A percentile compares a stretch with the other conserved stretches of the same genome.
phyloP scores from a whole-genome alignment of 2,113 vertebrate species.

The Myrmecophaga tridactyla region DNA sequence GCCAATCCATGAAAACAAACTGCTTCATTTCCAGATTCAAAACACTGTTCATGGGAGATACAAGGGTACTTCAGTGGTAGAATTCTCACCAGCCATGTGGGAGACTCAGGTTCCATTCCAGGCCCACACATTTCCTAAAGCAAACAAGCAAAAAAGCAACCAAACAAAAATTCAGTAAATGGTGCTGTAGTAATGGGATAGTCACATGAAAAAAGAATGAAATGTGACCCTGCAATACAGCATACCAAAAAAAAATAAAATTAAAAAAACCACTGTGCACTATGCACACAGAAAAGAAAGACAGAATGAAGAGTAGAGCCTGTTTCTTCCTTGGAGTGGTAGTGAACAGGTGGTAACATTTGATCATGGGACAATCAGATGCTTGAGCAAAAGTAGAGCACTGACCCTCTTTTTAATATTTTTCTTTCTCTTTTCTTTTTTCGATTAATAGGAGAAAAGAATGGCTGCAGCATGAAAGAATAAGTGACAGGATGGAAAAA shows the following conservation, averaged over 20 bases:
- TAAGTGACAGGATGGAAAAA: neutral
- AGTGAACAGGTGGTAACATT: neutral
- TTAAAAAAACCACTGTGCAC: no score
- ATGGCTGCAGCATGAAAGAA: neutral
- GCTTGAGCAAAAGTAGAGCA: neutral
- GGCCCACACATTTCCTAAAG: no score
- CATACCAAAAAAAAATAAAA: no score
- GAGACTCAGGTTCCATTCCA: no score
- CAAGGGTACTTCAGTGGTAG: no score
- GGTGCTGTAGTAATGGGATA: no score
- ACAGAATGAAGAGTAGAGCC: neutral
- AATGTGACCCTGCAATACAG: no score
- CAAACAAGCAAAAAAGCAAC: no score
- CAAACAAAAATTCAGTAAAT: no score
- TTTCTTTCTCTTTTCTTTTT: neutral
- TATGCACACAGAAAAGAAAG: neutral
- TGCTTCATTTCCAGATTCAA: conserved; percentile 13
- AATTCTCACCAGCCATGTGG: no score
- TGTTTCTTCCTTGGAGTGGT: neutral
- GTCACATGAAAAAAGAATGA: no score
- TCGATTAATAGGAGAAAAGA: neutral
- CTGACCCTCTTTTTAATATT: accelerated
- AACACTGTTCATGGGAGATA: no score
- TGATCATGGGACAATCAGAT: neutral
- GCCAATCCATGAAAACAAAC: neutral